Conservation (phyloP, 2,797 vertebrate genomes). For the Anguilla pacifica region DNA sequence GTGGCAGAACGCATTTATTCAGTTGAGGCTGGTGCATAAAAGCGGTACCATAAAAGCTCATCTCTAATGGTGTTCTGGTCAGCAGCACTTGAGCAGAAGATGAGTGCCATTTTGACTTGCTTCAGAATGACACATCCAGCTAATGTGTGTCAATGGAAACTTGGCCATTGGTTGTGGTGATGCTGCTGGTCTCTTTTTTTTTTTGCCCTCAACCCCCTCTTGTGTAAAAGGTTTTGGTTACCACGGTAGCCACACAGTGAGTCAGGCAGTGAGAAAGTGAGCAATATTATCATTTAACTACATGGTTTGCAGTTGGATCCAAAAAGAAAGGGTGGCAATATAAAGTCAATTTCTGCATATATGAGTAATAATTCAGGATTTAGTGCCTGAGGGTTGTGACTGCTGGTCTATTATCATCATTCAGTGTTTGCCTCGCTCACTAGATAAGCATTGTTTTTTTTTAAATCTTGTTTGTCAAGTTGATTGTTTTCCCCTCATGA, state of each 20-base stretch:
- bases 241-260: not conserved
- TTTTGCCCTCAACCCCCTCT: not conserved
- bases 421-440: slow-evolving; percentile 3
- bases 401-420: not conserved
- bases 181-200: not conserved
- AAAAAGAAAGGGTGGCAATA: slow-evolving; percentile 2
- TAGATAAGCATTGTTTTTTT: not conserved
- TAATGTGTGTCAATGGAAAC: not conserved
- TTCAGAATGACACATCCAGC: not conserved
- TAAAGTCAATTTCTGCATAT: not conserved
- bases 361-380: not conserved
- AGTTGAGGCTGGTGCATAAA: not conserved
- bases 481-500: slow-evolving; percentile 26
- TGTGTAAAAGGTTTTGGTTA: not conserved
- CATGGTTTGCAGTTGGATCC: not conserved
- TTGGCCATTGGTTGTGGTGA: not conserved
- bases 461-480: slow-evolving; percentile 19
- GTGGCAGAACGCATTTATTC: not conserved
- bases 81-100: not conserved
- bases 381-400: slow-evolving; percentile 1
- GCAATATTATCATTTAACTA: not conserved
- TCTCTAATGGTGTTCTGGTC: not conserved
- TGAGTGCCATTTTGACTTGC: not conserved
- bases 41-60: not conserved
- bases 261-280: not conserved